Evolutionary conservation across 2,888 invertebrate species (phyloP).

Genomic region (Caenorhabditis wallacei): DNA sequence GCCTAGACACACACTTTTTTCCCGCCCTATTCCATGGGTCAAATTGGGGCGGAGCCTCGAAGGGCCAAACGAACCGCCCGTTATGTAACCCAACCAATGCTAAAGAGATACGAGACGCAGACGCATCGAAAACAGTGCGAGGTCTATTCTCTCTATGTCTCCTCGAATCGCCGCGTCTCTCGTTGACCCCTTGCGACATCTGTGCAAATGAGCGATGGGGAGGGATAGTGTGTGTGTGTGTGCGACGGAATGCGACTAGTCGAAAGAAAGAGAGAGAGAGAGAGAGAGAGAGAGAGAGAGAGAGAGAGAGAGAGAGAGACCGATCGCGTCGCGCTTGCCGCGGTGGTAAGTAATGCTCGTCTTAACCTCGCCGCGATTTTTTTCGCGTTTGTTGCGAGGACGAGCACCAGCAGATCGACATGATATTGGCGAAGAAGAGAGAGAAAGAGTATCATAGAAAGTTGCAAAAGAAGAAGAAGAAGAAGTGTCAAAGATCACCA

Average conservation of each 20-base stretch:
- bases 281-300: not conserved
- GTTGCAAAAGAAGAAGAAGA: too few species aligned
- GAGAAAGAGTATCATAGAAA: too few species aligned
- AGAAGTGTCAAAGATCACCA: too few species aligned
- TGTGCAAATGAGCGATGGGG: not conserved
- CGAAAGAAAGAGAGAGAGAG: not conserved
- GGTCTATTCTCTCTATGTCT: not conserved
- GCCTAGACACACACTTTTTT: not conserved
- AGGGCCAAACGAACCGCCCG: not conserved
- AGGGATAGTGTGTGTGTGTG: not conserved
- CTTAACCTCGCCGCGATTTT: too few species aligned
- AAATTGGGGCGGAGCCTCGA: not conserved
- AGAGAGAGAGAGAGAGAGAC: not conserved
- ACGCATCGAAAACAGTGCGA: too few species aligned
- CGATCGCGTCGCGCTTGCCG: not conserved
- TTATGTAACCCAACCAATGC: not conserved
- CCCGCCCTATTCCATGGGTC: slow-evolving; percentile 13
- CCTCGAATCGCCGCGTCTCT: not conserved
- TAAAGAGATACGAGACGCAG: not conserved
- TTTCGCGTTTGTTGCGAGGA: not conserved
- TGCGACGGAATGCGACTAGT: slow-evolving; percentile 2
- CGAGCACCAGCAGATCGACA: too few species aligned
- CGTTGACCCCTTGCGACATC: not conserved
- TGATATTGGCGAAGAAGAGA: too few species aligned
- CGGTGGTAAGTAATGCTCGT: too few species aligned